A percentile compares a stretch with the other conserved stretches of the same genome.
Evolutionary conservation across 1,140 invertebrate species (phyloP).

Genomic region (Chionoecetes opilio): DNA sequence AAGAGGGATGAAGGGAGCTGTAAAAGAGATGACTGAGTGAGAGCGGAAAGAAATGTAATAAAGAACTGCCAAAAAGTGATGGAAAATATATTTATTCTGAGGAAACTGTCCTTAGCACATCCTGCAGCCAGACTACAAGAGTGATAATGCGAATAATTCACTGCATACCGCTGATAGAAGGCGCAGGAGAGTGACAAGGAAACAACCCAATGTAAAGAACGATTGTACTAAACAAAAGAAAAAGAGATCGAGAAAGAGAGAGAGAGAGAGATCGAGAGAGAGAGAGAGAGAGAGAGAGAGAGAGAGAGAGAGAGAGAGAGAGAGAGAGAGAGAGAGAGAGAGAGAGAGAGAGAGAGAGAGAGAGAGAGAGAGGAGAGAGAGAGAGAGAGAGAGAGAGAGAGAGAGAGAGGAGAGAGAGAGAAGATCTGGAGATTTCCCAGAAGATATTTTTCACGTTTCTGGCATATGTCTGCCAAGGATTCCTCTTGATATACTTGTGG

Average conservation of each 20-base stretch:
- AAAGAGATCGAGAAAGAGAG: not conserved
- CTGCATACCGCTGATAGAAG: not conserved
- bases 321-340: not conserved
- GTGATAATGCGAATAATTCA: not conserved
- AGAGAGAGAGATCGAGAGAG: not conserved
- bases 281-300: not conserved
- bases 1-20: constrained; percentile 37
- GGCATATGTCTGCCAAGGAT: constrained; percentile 33
- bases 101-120: not conserved
- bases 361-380: not conserved
- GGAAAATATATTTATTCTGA: not conserved
- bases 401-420: not conserved
- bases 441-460: constrained; percentile 66
- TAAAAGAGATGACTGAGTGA: constrained; percentile 33
- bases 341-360: not conserved
- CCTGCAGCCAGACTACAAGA: not conserved
- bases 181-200: not conserved
- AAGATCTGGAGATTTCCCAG: not conserved
- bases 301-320: constrained; percentile 15
- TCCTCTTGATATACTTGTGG: constrained; percentile 57
- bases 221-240: not conserved
- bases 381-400: not conserved
- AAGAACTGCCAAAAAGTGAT: not conserved
- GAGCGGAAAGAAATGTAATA: constrained; percentile 6
- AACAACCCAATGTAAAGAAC: not conserved